Evolutionary conservation across 1,140 invertebrate genomes (phyloP).

Genomic region (Patella vulgata): DNA sequence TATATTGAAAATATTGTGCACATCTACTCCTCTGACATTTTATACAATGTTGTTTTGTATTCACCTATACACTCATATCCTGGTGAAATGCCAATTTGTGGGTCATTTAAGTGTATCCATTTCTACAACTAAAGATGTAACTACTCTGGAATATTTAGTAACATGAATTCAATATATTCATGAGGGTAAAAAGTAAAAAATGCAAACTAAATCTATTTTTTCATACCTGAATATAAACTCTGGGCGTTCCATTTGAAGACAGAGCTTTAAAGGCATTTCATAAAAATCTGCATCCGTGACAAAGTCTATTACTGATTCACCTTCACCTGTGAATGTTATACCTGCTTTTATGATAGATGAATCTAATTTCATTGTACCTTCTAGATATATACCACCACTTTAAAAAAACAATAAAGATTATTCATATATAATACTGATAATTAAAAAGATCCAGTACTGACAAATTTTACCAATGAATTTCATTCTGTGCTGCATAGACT

Average conservation of each 20-base stretch:
- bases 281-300: slow-evolving; percentile 84
- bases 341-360: slow-evolving; percentile 77
- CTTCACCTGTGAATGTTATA: slow-evolving; percentile 76
- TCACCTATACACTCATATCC: too few relatives aligned
- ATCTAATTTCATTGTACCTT: slow-evolving; percentile 75
- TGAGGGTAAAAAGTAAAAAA: too few relatives aligned
- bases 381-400: slow-evolving; percentile 77
- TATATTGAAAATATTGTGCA: too few relatives aligned
- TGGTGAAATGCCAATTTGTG: too few relatives aligned
- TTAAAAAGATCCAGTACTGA: background rate
- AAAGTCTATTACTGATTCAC: slow-evolving; percentile 79
- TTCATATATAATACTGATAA: slow-evolving; percentile 3
- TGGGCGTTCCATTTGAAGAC: slow-evolving; percentile 82
- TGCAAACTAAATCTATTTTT: too few relatives aligned
- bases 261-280: slow-evolving; percentile 77
- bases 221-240: slow-evolving; percentile 75
- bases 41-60: too few relatives aligned
- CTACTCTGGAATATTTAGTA: too few relatives aligned
- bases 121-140: too few relatives aligned
- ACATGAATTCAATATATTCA: too few relatives aligned
- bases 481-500: too few relatives aligned
- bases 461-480: background rate
- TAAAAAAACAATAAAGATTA: slow-evolving; percentile 57
- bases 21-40: too few relatives aligned
- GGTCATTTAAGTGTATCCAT: too few relatives aligned